Evolutionary conservation across 2,797 vertebrate genomes (phyloP).

Genomic region (Microhierax caerulescens): DNA sequence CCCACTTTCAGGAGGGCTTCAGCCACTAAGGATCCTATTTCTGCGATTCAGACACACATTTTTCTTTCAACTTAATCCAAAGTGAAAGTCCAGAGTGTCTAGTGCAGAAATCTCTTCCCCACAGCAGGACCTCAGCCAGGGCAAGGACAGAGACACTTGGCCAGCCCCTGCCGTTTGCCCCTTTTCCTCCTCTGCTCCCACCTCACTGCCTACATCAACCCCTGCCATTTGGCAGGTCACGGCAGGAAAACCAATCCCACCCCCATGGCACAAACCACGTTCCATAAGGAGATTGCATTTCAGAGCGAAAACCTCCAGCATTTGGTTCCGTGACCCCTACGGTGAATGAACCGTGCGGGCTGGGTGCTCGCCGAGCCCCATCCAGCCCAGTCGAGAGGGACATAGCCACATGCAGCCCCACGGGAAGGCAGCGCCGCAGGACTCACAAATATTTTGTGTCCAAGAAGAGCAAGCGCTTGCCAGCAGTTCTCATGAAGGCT

Average conservation of each 20-base stretch:
- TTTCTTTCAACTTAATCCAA: not conserved
- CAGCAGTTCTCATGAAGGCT: not conserved
- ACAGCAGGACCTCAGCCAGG: not conserved
- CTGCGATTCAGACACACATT: not conserved
- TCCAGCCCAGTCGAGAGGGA: not conserved
- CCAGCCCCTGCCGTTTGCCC: fast-evolving
- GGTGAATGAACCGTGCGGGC: fast-evolving
- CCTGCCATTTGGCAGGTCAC: not conserved
- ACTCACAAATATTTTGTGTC: not conserved
- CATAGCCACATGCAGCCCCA: not conserved
- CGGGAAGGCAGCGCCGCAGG: not conserved
- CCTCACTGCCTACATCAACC: not conserved
- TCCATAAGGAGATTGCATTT: not conserved
- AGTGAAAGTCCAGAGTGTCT: not conserved
- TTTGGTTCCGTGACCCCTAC: fast-evolving
- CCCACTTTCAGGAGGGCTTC: not conserved
- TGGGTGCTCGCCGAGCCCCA: not conserved
- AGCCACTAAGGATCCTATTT: not conserved
- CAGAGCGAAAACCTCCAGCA: not conserved
- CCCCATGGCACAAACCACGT: fast-evolving
- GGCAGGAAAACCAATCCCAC: not conserved
- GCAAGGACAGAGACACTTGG: not conserved
- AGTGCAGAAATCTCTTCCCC: not conserved
- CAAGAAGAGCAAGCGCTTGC: not conserved
- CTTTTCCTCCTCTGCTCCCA: not conserved